Evolutionary conservation across 1,140 invertebrate species (phyloP).

Genomic region (Drosophila grimshawi): DNA sequence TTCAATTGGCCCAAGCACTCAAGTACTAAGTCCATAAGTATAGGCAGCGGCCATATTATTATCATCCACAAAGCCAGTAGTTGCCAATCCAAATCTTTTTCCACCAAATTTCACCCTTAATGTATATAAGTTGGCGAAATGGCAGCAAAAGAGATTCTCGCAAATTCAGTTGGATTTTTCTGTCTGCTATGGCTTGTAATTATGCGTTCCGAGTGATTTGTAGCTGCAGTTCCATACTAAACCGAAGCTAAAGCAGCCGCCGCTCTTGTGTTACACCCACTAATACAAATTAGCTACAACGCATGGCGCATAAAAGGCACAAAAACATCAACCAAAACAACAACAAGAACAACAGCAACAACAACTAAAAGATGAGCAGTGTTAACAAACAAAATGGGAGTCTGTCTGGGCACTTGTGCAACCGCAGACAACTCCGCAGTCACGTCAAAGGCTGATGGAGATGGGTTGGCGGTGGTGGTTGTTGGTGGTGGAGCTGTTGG

Average conservation of each 20-base stretch:
- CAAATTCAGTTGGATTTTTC: conserved; percentile 15
- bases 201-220: conserved; percentile 35
- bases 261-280: conserved; percentile 20
- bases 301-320: conserved; percentile 28
- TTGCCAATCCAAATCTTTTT: background rate
- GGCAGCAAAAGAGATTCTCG: conserved; percentile 5
- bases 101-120: background rate
- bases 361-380: background rate
- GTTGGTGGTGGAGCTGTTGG: background rate
- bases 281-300: conserved; percentile 64
- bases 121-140: background rate
- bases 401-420: conserved; percentile 52
- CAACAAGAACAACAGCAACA: conserved; percentile 11
- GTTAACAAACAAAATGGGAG: conserved; percentile 5
- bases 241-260: background rate
- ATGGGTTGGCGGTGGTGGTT: background rate
- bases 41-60: background rate
- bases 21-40: background rate
- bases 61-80: too few relatives aligned
- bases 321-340: conserved; percentile 3
- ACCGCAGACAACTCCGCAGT: conserved; percentile 69
- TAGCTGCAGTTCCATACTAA: background rate
- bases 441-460: conserved; percentile 60
- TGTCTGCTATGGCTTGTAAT: conserved; percentile 43
- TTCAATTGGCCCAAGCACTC: background rate